Evolutionary conservation across 2,888 invertebrate genomes (phyloP), one percentile per base, ranked within the genome.

Genomic region (Exocentrus adspersus): DNA sequence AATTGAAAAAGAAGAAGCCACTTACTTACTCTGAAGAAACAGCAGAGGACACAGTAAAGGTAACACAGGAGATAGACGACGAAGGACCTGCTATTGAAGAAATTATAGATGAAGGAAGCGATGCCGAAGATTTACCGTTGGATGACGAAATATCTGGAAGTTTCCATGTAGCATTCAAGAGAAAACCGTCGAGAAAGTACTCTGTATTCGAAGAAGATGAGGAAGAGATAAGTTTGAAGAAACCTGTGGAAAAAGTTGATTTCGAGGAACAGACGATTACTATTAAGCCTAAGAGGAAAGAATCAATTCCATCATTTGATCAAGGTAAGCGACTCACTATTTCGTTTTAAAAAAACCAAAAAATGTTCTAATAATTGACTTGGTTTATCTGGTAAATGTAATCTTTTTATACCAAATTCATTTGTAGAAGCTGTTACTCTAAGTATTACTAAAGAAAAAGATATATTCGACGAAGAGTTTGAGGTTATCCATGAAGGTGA

Each of bases 1-100:
- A 91, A 82, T 76, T 94, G 5, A 92, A 91, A 79, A 92, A 91
- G 75, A 88, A 87, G 58, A 88, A 88, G 69, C 89, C 89, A 56
- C 87, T 88, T 62, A 92, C 92, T 1, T 92, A 90, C 79, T 87
- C 86, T 9, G 94, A 94, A 83, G 93, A 91, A 82, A 86, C 90
- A 14, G 89, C 90, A 60, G 92, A 93, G 84, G 88, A 91, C 64
- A 90, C 90, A 1, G 90, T 93, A 41, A 87, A 88, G 78, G 84
- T 91, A 50, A 85, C 86, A 51, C 86, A 88, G 83, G 89, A 90
- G 84, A 78, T 88, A 69, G 88, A 89, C 69, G 87, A 87, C 73
- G 87, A 87, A 66, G 86, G 86, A 48, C 87, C 88, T 62, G 83
- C 85, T 32, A 84, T 85, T 42, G 89, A 90, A 79, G 89, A 90